phyloP scores from a whole-genome alignment of 2,888 invertebrate species.

The Tridacna crocea region DNA sequence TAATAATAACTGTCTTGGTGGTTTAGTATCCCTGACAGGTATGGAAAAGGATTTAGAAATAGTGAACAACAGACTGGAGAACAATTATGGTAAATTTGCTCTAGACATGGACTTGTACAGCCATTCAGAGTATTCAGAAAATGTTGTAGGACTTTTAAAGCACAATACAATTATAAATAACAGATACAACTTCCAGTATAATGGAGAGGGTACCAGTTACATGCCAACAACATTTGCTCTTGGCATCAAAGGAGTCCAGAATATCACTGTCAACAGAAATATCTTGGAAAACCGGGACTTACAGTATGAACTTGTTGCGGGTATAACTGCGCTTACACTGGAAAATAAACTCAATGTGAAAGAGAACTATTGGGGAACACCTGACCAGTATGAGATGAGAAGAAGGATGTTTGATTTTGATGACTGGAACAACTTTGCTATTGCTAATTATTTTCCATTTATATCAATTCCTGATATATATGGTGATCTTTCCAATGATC shows the following conservation, averaged over 20 bases:
- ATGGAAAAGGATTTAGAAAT: slow-evolving; percentile 98
- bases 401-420: slow-evolving; percentile 98
- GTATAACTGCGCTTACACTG: slow-evolving; percentile 92
- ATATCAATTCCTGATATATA: slow-evolving; percentile 87
- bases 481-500: slow-evolving; percentile 70
- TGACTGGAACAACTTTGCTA: slow-evolving; percentile 99
- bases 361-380: slow-evolving; percentile 98
- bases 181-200: slow-evolving; percentile 52
- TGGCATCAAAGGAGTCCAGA: slow-evolving; percentile 96
- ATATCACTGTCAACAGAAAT: slow-evolving; percentile 95
- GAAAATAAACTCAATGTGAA: slow-evolving; percentile 94
- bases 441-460: slow-evolving; percentile 95
- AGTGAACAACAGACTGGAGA: slow-evolving; percentile 91
- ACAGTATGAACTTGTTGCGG: slow-evolving; percentile 95
- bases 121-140: slow-evolving; percentile 92
- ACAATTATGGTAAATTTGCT: slow-evolving; percentile 92
- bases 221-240: slow-evolving; percentile 89
- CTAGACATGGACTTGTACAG: slow-evolving; percentile 95
- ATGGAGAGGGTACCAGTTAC: slow-evolving; percentile 59
- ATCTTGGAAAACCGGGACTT: slow-evolving; percentile 88
- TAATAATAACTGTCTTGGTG: slow-evolving; percentile 90
- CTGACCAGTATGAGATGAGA: slow-evolving; percentile 90
- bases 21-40: slow-evolving; percentile 87
- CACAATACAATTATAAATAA: slow-evolving; percentile 77
- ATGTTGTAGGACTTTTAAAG: slow-evolving; percentile 88